Conservation (phyloP, 2,797 vertebrate species). For the Pelodytes ibericus region DNA sequence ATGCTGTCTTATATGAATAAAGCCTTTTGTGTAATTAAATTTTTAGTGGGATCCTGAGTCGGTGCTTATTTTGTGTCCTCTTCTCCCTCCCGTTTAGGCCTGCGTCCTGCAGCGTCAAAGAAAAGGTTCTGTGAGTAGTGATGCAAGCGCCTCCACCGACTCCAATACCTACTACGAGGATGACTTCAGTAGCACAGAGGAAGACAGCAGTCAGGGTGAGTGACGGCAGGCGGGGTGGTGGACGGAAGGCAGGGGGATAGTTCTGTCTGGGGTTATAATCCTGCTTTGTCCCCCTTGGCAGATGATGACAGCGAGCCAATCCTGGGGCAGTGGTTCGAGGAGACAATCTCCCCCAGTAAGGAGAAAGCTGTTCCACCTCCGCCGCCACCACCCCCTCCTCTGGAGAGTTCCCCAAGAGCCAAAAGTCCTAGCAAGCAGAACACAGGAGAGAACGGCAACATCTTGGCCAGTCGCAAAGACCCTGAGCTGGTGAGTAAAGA, state of each 20-base stretch:
- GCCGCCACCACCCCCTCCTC: slow-evolving; percentile 87
- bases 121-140: slow-evolving; percentile 96
- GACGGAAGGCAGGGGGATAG: too few relatives aligned
- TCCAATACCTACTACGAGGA: slow-evolving; percentile 99
- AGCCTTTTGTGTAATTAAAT: too few relatives aligned
- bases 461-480: slow-evolving; percentile 96
- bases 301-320: slow-evolving; percentile 99
- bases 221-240: too few relatives aligned
- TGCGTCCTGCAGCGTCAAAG: slow-evolving; percentile 96
- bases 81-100: slow-evolving; percentile 73
- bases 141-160: slow-evolving; percentile 96
- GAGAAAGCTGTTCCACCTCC: slow-evolving; percentile 93
- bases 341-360: slow-evolving; percentile 97
- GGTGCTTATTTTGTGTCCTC: background rate
- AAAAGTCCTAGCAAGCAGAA: slow-evolving; percentile 96
- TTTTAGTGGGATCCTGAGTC: too few relatives aligned
- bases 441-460: slow-evolving; percentile 92
- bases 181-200: slow-evolving; percentile 98
- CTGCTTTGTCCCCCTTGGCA: slow-evolving; percentile 59
- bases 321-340: slow-evolving; percentile 97
- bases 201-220: slow-evolving; percentile 97
- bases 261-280: too few relatives aligned
- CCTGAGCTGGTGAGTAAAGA: slow-evolving; percentile 86
- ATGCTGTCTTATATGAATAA: too few relatives aligned
- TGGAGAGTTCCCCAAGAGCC: slow-evolving; percentile 90